Conservation (phyloP, 2,888 invertebrate genomes). For the Myathropa florea region DNA sequence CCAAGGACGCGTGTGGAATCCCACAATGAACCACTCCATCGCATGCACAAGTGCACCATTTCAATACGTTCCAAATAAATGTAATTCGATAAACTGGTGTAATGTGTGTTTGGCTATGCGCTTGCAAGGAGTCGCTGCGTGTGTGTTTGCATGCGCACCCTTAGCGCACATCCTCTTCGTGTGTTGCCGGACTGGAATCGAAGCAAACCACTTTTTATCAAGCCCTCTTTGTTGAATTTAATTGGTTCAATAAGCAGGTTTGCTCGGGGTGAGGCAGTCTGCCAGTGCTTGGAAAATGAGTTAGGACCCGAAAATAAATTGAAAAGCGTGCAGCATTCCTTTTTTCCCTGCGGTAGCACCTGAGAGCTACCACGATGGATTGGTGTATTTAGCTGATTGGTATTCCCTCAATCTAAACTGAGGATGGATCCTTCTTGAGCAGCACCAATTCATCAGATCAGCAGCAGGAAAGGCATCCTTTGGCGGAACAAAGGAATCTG, state of each 20-base stretch:
- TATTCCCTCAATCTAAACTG: constrained; percentile 2
- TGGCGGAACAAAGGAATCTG: constrained; percentile 47
- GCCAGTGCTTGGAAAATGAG: constrained; percentile 11
- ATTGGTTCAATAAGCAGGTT: constrained; percentile 11
- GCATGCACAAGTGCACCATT: not conserved
- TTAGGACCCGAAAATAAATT: constrained; percentile 14
- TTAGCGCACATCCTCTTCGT: not conserved
- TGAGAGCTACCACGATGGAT: constrained; percentile 42
- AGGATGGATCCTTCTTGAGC: not conserved
- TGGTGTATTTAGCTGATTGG: constrained; percentile 47
- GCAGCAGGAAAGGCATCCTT: constrained; percentile 5
- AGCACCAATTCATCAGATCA: not conserved
- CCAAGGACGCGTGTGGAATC: not conserved
- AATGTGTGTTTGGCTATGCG: not conserved
- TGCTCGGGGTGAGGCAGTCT: not conserved
- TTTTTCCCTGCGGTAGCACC: constrained; percentile 6
- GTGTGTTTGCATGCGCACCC: not conserved
- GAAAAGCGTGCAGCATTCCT: not conserved
- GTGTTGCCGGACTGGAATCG: constrained; percentile 37
- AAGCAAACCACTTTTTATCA: constrained; percentile 54
- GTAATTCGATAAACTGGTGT: not conserved
- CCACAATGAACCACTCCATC: not conserved
- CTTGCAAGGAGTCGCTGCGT: not conserved
- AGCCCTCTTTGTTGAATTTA: constrained; percentile 43
- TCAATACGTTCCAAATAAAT: not conserved